Evolutionary conservation across 1,140 invertebrate genomes (phyloP).

Genomic region (Drosophila mojavensis): DNA sequence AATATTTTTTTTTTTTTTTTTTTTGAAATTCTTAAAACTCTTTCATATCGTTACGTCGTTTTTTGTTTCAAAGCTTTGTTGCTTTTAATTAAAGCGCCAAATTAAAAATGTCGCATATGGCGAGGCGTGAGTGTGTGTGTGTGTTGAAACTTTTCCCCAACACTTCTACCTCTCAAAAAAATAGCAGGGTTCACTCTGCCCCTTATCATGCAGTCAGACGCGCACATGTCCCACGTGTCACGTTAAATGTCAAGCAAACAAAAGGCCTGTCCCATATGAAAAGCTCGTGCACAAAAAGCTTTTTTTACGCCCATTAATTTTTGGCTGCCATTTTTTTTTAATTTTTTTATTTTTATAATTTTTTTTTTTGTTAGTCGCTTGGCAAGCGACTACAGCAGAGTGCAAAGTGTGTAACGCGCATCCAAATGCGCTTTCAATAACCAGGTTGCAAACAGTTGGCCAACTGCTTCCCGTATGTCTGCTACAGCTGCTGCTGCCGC

Average conservation of each 20-base stretch:
- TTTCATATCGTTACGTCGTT: constrained; percentile 35
- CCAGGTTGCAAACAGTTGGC: constrained; percentile 47
- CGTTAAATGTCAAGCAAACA: constrained; percentile 77
- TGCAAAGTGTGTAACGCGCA: constrained; percentile 56
- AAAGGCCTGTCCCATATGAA: constrained; percentile 62
- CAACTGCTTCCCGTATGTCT: background rate
- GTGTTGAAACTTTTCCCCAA: constrained; percentile 49
- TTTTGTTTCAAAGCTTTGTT: constrained; percentile 59
- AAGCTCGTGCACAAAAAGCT: constrained; percentile 50
- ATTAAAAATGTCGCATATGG: constrained; percentile 62
- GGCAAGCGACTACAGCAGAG: constrained; percentile 30
- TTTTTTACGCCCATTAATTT: constrained; percentile 76
- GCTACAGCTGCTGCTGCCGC: too few relatives aligned
- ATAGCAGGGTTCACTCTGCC: background rate
- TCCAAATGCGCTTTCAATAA: constrained; percentile 62
- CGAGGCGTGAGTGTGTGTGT: constrained; percentile 6
- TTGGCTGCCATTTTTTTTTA: constrained; percentile 35
- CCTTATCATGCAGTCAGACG: constrained; percentile 39
- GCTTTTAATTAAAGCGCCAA: constrained; percentile 74
- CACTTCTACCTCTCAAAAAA: background rate
- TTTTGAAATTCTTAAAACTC: constrained; percentile 42
- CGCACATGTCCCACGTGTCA: constrained; percentile 72
- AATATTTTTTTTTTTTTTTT: constrained; percentile 11
- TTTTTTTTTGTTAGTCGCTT: background rate
- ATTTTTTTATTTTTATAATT: background rate